Conservation (phyloP, 2,888 invertebrate species). For the Lepas anatifera region DNA sequence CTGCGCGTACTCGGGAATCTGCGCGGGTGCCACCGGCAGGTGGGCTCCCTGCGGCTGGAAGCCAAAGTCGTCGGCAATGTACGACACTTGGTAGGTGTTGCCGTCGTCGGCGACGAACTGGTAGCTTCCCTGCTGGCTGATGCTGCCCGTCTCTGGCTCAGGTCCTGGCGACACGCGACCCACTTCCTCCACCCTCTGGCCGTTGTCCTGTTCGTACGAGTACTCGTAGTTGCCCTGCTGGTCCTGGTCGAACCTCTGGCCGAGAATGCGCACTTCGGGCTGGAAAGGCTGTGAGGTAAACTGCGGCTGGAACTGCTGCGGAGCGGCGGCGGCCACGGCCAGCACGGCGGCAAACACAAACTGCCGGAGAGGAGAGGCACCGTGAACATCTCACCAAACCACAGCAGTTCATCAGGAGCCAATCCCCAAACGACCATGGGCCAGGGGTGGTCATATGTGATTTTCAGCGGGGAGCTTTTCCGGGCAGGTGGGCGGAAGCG, state of each 20-base stretch:
- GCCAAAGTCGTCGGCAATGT: neutral
- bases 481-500: too few relatives aligned
- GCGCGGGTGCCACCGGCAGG: neutral
- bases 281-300: neutral
- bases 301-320: neutral
- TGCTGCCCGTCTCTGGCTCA: neutral
- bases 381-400: too few relatives aligned
- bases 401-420: too few relatives aligned
- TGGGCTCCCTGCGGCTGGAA: conserved; percentile 3
- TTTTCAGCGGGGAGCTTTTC: too few relatives aligned
- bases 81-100: neutral
- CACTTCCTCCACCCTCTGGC: neutral
- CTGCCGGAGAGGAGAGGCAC: neutral
- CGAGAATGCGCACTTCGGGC: neutral
- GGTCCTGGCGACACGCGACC: neutral
- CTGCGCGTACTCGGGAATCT: conserved; percentile 1
- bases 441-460: too few relatives aligned
- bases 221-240: neutral
- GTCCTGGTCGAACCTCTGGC: conserved; percentile 1
- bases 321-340: neutral
- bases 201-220: conserved; percentile 2
- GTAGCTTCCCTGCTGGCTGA: neutral
- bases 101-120: conserved; percentile 5
- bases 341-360: neutral
- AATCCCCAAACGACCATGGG: too few relatives aligned